Base-by-base conservation (phyloP, 2,888 invertebrate genomes). In the Uropetala carovei region DNA sequence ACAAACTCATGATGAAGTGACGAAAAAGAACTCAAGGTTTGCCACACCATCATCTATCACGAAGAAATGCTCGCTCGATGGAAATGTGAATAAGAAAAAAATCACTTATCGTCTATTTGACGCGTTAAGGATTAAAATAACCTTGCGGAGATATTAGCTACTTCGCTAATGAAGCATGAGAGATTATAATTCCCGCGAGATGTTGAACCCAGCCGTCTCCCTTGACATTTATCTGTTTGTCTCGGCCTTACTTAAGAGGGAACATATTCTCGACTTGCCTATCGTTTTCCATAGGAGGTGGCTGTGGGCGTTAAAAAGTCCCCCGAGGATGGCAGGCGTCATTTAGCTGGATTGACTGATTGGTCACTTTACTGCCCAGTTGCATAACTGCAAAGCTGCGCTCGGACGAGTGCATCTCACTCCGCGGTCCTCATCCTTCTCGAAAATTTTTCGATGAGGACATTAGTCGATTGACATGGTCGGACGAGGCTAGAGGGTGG, bases 331-430 rank as follows among this genome's bases (percentile, higher is more conserved):
- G 68, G 64, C 89, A 68, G 64, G n/a, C 89, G 68, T 43, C 60
- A 89, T 89, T 89, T 64, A 64, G 64, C 43, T 58, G 64, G 89
- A 89, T 89, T 89, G 89, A 68, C 64, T 89, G 89, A 89, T 89
- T 89, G 89, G 89, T 89, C 89, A 89, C 64, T 89, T 43, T 56
- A 64, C 60, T 30, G 64, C 27, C 8, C 89, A 64, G 64, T 89
- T 89, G 89, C 89, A 89, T 89, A 89, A 89, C 27, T n/a, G 18
- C 86, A 22, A 75, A 75, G 75, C 75, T 75, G 75, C 75, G 75
- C 75, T 13, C 14, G 75, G 75, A 27, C 75, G 75, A 75, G 27
- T 75, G 75, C 75, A 75, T 75, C 75, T 75, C 75, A 75, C 22
- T 27, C 4, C 75, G 75, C 75, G 75, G 27, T 27, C 75, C 75